These are phyloP conservation scores for Hydrotaea cyrtoneurina DNA, from an alignment of 2,888 invertebrate genomes.

Conservation along the genomic window DNA sequence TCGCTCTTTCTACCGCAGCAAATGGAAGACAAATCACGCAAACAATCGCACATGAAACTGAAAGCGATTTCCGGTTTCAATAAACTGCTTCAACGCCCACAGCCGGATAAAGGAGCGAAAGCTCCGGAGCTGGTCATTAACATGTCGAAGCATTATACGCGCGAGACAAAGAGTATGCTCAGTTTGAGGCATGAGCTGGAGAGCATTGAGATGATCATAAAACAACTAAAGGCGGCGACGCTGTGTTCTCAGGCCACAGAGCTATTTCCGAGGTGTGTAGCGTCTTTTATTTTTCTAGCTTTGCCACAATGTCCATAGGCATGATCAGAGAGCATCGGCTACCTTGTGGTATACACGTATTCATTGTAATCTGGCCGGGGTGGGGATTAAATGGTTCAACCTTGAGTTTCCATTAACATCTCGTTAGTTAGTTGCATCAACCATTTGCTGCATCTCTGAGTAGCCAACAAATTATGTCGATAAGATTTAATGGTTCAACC, in stretches of 20 bases:
- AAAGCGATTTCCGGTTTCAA: constrained; percentile 72
- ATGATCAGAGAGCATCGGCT: no score
- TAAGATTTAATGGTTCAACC: no score
- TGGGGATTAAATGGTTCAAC: no score
- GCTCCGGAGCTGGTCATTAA: constrained; percentile 63
- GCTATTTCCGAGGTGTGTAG: constrained; percentile 76
- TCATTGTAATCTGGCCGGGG: no score
- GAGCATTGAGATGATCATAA: constrained; percentile 76
- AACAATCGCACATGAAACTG: constrained; percentile 73
- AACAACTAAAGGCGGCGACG: constrained; percentile 78
- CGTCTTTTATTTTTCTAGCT: no score
- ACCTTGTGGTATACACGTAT: no score
- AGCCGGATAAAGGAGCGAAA: constrained; percentile 44
- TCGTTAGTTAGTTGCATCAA: no score
- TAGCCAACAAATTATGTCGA: no score
- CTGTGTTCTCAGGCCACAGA: constrained; percentile 77
- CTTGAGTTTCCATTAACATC: no score
- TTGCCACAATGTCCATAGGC: no score
- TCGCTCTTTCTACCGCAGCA: constrained; percentile 55
- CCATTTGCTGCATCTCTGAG: no score
- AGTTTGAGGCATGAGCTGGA: constrained; percentile 75
- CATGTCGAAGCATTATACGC: constrained; percentile 74
- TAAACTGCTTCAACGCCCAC: constrained; percentile 47
- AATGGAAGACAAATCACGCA: constrained; percentile 75
- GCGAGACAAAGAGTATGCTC: constrained; percentile 79